These are phyloP conservation scores for Ctenoplectra terminalis DNA, from an alignment of 1,140 invertebrate genomes.

Conservation along the genomic window DNA sequence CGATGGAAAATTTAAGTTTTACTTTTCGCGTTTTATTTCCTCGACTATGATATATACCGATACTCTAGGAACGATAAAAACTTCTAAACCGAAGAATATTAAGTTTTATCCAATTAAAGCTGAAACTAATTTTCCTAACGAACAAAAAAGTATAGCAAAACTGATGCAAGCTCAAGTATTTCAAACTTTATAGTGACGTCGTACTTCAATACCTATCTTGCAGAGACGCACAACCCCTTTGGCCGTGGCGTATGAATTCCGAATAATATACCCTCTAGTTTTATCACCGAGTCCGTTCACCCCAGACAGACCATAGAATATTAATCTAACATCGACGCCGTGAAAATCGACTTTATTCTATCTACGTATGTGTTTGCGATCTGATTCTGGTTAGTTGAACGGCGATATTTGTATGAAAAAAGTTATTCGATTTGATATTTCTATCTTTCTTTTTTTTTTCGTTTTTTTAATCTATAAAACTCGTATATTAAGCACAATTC, in stretches of 20 bases:
- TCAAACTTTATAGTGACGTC: background rate
- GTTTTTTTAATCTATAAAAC: background rate
- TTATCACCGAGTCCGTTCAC: slow-evolving; percentile 48
- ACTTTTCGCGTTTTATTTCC: background rate
- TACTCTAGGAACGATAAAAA: background rate
- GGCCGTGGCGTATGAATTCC: slow-evolving; percentile 26
- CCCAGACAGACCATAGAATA: slow-evolving; percentile 53
- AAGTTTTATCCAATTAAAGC: background rate
- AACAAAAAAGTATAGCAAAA: background rate
- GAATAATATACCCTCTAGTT: slow-evolving; percentile 27
- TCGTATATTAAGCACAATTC: too few species aligned
- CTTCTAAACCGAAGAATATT: background rate
- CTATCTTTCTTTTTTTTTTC: background rate
- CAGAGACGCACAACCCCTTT: slow-evolving; percentile 15
- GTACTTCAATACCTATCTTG: background rate
- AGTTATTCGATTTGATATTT: background rate
- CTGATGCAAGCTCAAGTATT: background rate
- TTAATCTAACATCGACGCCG: slow-evolving; percentile 60
- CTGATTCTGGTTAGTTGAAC: background rate
- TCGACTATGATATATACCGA: background rate
- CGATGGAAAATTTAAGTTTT: background rate
- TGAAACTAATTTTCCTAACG: background rate
- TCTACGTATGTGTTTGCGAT: background rate
- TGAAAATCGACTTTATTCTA: slow-evolving; percentile 54
- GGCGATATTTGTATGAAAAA: background rate